These are phyloP conservation scores for Lemur catta DNA, from an alignment of 2,797 vertebrate genomes.

Conservation along the genomic window DNA sequence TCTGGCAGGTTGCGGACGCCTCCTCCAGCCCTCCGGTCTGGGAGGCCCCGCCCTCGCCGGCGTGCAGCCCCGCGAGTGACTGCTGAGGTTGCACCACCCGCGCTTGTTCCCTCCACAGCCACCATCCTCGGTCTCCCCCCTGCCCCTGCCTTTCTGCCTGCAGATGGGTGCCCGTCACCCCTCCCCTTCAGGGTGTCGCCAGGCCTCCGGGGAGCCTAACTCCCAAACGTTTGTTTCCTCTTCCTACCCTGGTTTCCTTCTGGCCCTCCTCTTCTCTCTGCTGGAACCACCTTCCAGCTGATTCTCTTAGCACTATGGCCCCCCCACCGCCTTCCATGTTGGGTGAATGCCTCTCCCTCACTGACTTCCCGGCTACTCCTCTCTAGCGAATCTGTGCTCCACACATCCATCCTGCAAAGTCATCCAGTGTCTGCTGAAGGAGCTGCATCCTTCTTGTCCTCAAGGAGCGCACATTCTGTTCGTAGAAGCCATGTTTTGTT, in stretches of 20 bases:
- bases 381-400: background rate
- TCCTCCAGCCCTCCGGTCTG: background rate
- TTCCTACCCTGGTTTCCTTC: background rate
- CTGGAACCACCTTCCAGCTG: background rate
- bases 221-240: background rate
- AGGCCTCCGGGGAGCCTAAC: background rate
- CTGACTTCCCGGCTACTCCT: background rate
- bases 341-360: background rate
- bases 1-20: conserved; percentile 60
- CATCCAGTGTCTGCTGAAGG: background rate
- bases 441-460: background rate
- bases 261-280: background rate
- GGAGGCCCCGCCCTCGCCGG: background rate
- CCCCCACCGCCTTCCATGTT: background rate
- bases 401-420: background rate
- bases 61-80: background rate
- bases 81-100: background rate
- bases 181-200: background rate
- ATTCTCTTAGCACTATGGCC: background rate
- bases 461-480: background rate
- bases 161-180: background rate
- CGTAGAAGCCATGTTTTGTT: background rate
- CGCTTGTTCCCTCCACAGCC: background rate
- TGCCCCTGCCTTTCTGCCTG: conserved; percentile 3
- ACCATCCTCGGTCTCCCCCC: background rate